These are phyloP conservation scores for Aleiodes alternator DNA, from an alignment of 2,888 invertebrate genomes.

Conservation along the genomic window DNA sequence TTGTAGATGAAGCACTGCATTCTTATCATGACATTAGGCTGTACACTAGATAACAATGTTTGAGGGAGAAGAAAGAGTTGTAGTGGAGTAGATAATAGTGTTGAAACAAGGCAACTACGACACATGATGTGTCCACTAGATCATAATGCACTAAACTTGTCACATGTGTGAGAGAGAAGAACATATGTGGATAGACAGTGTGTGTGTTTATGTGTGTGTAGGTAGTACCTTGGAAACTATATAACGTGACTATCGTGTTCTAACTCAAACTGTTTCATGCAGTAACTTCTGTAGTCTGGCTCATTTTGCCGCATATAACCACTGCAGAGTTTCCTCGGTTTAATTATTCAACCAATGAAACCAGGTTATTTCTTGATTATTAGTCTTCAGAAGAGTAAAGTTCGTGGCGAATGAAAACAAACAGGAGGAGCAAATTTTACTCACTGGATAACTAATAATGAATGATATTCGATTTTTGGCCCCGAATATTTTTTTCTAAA, in stretches of 20 bases:
- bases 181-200: not conserved
- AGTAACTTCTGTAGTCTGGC: conserved; percentile 53
- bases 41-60: not conserved
- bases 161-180: not conserved
- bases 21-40: conserved; percentile 34
- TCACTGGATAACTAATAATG: too few relatives aligned
- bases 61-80: not conserved
- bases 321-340: conserved; percentile 55
- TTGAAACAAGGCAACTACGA: too few relatives aligned
- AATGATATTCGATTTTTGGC: too few relatives aligned
- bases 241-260: too few relatives aligned
- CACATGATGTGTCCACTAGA: too few relatives aligned
- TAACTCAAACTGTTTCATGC: conserved; percentile 51
- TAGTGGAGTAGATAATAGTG: too few relatives aligned
- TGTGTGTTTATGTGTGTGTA: not conserved
- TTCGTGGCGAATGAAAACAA: conserved; percentile 3
- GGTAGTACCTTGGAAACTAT: not conserved
- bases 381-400: conserved; percentile 14
- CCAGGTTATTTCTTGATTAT: conserved; percentile 15
- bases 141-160: too few relatives aligned
- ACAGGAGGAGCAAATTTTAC: too few relatives aligned
- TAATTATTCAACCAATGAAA: conserved; percentile 55
- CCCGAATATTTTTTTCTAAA: too few relatives aligned
- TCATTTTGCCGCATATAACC: conserved; percentile 57
- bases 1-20: conserved; percentile 15